Percentiles rank a stretch among this genome's conserved stretches.
Conservation (phyloP, 2,797 vertebrate genomes). For the Ceryle rudis region DNA sequence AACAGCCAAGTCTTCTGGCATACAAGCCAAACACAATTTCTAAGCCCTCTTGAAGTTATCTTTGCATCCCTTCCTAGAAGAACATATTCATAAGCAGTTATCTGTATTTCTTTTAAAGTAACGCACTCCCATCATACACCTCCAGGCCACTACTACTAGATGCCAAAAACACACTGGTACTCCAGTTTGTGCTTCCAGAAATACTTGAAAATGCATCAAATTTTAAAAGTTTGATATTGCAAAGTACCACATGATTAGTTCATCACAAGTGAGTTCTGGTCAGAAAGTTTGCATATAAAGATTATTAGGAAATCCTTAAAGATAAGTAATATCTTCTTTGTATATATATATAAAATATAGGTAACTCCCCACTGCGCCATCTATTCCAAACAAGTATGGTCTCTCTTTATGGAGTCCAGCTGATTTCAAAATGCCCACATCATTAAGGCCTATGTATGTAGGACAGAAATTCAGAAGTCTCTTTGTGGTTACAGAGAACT, state of each 20-base stretch:
- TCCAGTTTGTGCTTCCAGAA: neutral
- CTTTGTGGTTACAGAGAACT: neutral
- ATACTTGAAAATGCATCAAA: neutral
- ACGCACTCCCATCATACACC: neutral
- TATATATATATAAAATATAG: neutral
- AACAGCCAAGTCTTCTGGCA: constrained; percentile 6
- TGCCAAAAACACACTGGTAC: neutral
- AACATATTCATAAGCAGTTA: neutral
- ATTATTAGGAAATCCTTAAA: neutral
- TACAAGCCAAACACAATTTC: neutral
- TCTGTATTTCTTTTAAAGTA: neutral
- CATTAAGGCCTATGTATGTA: neutral
- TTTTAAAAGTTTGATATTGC: neutral
- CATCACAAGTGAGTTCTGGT: neutral
- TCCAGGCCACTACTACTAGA: neutral
- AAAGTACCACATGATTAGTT: neutral
- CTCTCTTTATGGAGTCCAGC: neutral
- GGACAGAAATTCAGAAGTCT: neutral
- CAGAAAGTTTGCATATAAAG: neutral
- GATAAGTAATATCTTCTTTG: neutral
- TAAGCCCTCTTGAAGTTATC: neutral
- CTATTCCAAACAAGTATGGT: neutral
- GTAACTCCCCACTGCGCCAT: neutral
- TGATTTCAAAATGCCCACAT: neutral
- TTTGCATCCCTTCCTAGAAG: neutral